These are phyloP conservation scores for Dendroctonus valens DNA, from an alignment of 1,140 invertebrate species.

Conservation along the genomic window DNA sequence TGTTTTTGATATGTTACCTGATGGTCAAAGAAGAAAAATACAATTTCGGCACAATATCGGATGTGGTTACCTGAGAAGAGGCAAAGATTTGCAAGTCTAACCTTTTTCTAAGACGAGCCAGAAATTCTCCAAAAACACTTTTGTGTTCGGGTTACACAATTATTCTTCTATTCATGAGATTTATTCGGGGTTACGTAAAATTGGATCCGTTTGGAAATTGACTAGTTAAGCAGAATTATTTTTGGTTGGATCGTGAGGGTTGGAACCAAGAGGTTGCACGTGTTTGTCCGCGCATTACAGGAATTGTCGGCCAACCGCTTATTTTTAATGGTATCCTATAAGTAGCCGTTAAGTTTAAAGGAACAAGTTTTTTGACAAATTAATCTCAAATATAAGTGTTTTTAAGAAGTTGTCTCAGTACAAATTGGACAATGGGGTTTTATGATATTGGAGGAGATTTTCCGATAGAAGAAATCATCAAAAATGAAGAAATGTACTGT, in stretches of 20 bases:
- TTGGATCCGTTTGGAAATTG: conserved; percentile 32
- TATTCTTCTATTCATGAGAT: conserved; percentile 32
- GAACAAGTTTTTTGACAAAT: no score
- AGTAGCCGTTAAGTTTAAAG: no score
- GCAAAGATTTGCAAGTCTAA: conserved; percentile 36
- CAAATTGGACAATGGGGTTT: no score
- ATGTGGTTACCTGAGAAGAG: conserved; percentile 29
- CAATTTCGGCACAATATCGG: conserved; percentile 9
- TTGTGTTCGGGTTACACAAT: conserved; percentile 38
- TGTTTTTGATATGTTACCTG: conserved; percentile 27
- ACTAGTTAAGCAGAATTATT: conserved; percentile 30
- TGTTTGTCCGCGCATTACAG: no score
- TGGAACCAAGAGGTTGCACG: no score
- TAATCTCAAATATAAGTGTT: no score
- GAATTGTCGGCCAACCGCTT: no score
- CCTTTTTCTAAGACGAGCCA: conserved; percentile 27
- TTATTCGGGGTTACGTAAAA: conserved; percentile 33
- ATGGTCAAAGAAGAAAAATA: conserved; percentile 30
- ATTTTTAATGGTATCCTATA: no score
- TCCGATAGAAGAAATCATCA: no score
- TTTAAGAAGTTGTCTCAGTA: no score
- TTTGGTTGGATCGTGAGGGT: not conserved
- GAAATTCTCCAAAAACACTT: conserved; percentile 28
- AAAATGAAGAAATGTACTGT: no score
- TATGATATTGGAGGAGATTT: no score